A percentile compares a stretch with the other conserved stretches of the same genome.
Evolutionary conservation across 2,113 vertebrate species (phyloP).

Genomic region (Podocnemis expansa): DNA sequence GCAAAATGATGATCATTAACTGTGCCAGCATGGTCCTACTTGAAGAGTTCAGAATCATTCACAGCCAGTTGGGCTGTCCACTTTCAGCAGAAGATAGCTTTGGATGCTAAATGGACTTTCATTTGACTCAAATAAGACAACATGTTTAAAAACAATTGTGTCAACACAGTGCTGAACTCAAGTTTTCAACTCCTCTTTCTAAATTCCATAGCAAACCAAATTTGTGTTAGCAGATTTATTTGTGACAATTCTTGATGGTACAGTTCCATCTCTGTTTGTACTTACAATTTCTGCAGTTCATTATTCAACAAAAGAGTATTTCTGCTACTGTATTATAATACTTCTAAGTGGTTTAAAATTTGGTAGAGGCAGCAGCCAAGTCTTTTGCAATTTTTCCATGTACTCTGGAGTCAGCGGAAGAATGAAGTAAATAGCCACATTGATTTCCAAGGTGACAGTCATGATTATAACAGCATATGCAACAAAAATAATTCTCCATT

Average conservation of each 20-base stretch:
- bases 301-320: background rate
- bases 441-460: fast-evolving
- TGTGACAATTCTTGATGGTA: background rate
- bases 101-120: background rate
- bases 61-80: background rate
- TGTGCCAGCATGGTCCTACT: background rate
- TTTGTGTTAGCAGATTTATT: background rate
- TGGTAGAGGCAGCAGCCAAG: background rate
- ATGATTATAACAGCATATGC: background rate
- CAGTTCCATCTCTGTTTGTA: background rate
- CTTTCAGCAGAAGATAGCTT: constrained; percentile 10
- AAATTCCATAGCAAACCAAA: constrained; percentile 1
- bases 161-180: constrained; percentile 10
- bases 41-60: background rate
- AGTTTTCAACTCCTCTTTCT: constrained; percentile 24
- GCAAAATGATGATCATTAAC: background rate
- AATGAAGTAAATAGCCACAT: background rate
- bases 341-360: background rate
- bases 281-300: background rate
- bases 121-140: constrained; percentile 15
- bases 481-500: background rate
- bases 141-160: background rate
- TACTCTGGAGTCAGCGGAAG: background rate
- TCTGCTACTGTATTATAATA: background rate
- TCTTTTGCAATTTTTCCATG: background rate